A percentile compares a stretch with the other conserved stretches of the same genome.
phyloP scores from a whole-genome alignment of 2,113 vertebrate species.

The Serilophus lunatus region DNA sequence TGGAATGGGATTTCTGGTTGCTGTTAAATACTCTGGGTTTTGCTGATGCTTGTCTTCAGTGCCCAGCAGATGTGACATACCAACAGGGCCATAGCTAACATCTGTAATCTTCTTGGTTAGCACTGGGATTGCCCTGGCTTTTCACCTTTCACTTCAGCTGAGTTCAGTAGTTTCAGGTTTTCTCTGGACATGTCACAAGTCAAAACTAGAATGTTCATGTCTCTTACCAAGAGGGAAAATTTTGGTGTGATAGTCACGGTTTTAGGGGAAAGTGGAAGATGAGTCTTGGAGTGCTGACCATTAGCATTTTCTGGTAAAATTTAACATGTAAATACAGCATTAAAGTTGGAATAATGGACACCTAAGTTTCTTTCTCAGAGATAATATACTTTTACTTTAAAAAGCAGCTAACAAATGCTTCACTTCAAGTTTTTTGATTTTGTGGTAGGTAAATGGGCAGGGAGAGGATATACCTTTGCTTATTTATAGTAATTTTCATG shows the following conservation, averaged over 20 bases:
- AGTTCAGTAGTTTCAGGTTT: background rate
- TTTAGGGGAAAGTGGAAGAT: background rate
- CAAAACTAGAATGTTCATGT: background rate
- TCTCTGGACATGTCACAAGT: background rate
- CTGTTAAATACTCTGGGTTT: background rate
- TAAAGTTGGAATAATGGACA: background rate
- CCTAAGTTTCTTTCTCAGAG: background rate
- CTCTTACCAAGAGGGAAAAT: background rate
- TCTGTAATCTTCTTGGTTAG: background rate
- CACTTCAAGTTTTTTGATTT: background rate
- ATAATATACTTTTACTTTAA: background rate
- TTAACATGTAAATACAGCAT: background rate
- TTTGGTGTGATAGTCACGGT: background rate
- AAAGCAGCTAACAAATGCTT: background rate
- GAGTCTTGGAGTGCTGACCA: background rate
- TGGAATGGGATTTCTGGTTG: background rate
- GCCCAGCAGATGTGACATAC: background rate
- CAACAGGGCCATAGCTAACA: background rate
- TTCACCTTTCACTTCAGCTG: background rate
- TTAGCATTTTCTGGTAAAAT: background rate
- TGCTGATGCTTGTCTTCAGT: background rate
- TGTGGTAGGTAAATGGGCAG: background rate
- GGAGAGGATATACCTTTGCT: background rate
- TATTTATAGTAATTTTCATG: background rate
- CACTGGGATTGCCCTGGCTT: background rate